Conservation (phyloP, 2,113 vertebrate genomes). For the Hymenochirus boettgeri region DNA sequence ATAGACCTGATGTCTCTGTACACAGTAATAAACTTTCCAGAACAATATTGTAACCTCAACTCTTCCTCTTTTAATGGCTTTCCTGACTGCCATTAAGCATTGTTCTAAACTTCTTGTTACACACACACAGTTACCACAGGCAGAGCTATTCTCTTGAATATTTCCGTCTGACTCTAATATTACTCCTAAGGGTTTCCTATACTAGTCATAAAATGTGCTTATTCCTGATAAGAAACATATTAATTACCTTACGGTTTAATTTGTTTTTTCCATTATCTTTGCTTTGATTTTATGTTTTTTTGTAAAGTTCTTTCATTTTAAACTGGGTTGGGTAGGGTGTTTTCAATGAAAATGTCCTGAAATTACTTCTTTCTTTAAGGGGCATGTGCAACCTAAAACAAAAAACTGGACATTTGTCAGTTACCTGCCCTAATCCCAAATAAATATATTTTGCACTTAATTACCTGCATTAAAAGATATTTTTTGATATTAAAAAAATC, state of each 20-base stretch:
- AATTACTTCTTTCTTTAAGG: too few species aligned
- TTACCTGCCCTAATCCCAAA: too few species aligned
- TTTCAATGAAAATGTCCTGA: not conserved
- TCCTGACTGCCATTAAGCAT: conserved; percentile 55
- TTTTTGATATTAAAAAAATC: too few species aligned
- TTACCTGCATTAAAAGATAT: too few species aligned
- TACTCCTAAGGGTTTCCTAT: conserved; percentile 41
- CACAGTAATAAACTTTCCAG: conserved; percentile 66
- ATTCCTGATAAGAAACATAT: conserved; percentile 15
- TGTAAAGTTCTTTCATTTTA: not conserved
- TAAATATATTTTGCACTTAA: too few species aligned
- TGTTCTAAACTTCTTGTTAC: conserved; percentile 47
- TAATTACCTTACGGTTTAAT: not conserved
- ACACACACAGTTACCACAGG: conserved; percentile 34
- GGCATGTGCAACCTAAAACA: too few species aligned
- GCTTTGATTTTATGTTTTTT: conserved; percentile 13
- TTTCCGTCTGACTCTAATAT: conserved; percentile 39
- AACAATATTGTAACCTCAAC: conserved; percentile 61
- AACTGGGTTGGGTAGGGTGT: not conserved
- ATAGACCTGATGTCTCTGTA: conserved; percentile 66
- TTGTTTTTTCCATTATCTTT: conserved; percentile 11
- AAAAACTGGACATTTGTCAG: too few species aligned
- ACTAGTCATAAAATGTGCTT: conserved; percentile 35
- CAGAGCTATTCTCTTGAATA: conserved; percentile 42
- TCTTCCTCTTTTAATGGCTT: conserved; percentile 69